Conservation (phyloP, 2,888 invertebrate species). For the Metallyticus violacea region DNA sequence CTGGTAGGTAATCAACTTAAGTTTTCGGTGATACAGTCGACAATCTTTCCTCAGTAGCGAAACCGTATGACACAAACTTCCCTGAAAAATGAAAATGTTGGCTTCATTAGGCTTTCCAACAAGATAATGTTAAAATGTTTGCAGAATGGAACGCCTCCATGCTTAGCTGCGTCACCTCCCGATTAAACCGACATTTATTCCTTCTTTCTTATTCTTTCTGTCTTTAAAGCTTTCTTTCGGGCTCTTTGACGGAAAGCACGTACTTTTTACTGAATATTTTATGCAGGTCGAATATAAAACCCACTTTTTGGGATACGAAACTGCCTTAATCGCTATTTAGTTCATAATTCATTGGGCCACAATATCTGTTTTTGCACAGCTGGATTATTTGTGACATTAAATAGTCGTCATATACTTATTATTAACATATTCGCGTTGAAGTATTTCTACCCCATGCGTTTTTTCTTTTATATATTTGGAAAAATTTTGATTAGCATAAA, state of each 20-base stretch:
- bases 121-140: not conserved
- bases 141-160: not conserved
- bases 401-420: too few species aligned
- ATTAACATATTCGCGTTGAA: too few species aligned
- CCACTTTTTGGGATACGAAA: not conserved
- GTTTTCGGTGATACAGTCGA: not conserved
- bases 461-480: too few species aligned
- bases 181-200: too few species aligned
- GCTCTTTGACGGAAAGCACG: not conserved
- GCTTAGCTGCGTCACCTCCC: not conserved
- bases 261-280: not conserved
- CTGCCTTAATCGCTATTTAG: too few species aligned
- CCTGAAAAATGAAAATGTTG: not conserved
- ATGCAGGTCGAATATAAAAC: not conserved
- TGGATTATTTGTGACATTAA: too few species aligned
- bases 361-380: too few species aligned
- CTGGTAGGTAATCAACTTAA: not conserved
- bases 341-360: too few species aligned
- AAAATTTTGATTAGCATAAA: too few species aligned
- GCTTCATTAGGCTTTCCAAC: not conserved
- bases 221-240: too few species aligned
- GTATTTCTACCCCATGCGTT: too few species aligned
- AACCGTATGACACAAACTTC: not conserved
- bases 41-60: not conserved
- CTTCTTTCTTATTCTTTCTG: not conserved